phyloP scores from a whole-genome alignment of 2,888 invertebrate genomes.

The Synergus umbraculus region DNA sequence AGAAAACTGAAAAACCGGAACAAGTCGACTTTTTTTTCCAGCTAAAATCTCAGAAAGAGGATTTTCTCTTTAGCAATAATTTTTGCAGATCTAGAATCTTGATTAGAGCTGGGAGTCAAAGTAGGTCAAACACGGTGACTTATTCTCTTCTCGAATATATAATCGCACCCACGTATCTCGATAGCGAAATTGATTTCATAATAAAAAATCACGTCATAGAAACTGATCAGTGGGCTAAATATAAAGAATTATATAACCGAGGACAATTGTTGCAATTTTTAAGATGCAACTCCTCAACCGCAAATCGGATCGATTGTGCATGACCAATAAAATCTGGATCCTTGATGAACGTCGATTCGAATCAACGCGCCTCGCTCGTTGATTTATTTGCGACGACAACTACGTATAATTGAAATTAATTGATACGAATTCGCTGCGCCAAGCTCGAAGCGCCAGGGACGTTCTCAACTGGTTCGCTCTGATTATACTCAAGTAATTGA shows the following conservation, averaged over 20 bases:
- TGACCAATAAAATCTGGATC: background rate
- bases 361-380: background rate
- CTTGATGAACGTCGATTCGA: background rate
- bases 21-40: slow-evolving; percentile 44
- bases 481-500: background rate
- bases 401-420: slow-evolving; percentile 51
- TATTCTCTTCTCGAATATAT: too few relatives aligned
- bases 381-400: slow-evolving; percentile 48
- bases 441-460: background rate
- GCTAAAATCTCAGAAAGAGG: background rate
- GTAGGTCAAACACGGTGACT: background rate
- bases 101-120: background rate
- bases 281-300: background rate
- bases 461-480: background rate
- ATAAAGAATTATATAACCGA: background rate
- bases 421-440: slow-evolving; percentile 2
- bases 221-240: background rate
- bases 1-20: slow-evolving; percentile 70
- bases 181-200: too few relatives aligned
- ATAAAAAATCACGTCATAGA: background rate
- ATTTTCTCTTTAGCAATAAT: background rate
- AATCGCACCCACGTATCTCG: too few relatives aligned
- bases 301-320: background rate
- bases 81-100: background rate
- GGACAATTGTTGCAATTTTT: background rate